Evolutionary conservation across 2,888 invertebrate species (phyloP).

Genomic region (Agrochola macilenta): DNA sequence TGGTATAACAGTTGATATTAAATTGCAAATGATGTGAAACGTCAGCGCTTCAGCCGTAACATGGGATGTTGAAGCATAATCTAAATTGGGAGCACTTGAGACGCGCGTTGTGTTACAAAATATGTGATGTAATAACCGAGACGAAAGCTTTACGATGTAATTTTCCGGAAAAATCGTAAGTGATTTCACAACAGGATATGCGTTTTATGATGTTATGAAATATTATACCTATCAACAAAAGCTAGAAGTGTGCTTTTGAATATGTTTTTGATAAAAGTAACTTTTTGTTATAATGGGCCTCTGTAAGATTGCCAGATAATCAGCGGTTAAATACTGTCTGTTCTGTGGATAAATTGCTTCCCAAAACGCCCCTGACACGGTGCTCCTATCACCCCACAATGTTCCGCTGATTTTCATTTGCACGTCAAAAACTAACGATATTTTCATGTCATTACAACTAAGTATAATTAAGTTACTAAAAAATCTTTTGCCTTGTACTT

Average conservation of each 20-base stretch:
- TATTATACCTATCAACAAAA: constrained; percentile 30
- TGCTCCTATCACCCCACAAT: neutral
- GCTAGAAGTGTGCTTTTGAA: constrained; percentile 6
- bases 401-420: neutral
- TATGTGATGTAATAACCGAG: constrained; percentile 84
- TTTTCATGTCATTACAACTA: neutral
- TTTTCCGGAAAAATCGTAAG: constrained; percentile 74
- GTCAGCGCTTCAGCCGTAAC: constrained; percentile 50
- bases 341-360: neutral
- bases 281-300: neutral
- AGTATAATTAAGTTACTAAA: neutral
- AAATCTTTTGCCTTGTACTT: neutral
- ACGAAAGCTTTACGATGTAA: constrained; percentile 73
- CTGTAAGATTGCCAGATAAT: neutral
- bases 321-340: neutral
- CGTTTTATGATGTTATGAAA: constrained; percentile 56
- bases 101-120: constrained; percentile 84
- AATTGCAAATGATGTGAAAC: constrained; percentile 60
- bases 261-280: constrained; percentile 2
- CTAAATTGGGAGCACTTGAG: constrained; percentile 85
- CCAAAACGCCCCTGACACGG: neutral
- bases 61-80: constrained; percentile 71
- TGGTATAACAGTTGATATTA: constrained; percentile 56
- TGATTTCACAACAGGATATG: constrained; percentile 65
- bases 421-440: constrained; percentile 4